Base-by-base conservation (phyloP, 2,888 invertebrate species). In the Chrysotoxum bicinctum region DNA sequence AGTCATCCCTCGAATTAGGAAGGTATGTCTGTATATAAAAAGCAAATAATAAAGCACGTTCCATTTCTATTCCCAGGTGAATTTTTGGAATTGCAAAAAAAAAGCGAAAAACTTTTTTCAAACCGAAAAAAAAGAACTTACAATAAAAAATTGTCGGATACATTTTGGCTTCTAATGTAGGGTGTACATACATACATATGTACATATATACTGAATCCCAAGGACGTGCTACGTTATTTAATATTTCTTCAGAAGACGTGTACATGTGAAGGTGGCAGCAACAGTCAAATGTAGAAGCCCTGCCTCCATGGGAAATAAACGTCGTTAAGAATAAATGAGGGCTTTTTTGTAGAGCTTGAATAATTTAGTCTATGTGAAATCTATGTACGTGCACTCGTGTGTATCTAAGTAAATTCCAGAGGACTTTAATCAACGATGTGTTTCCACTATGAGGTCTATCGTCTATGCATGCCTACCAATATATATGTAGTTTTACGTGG, bases 31-130 rank as follows among this genome's bases (percentile, higher is more conserved):
- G 6, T 19, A 1, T 43, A 64, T 19, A 16, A 30, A 43, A 6
- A 21, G 40, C 54, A 77, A 77, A 73, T 77, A 82, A 64, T 73
- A 43, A 73, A 73, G 82, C 82, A 82, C 82, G 82, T 82, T 72
- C 48, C 60, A 60, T 66, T 70, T 77, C n/a, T n/a, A 23, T 19
- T 77, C 72, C 72, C n/a, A 50, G 64, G 37, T 66, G 72, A 45
- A 40, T 35, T 56, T 56, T 72, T 23, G 35, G 14, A 21, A 64
- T 58, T 21, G 14, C 30, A 35, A 35, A 19, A 52, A 30, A 35
- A 9, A n/a, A 12, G 8, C 0, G 19, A 10, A 75, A 45, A 75
- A 32, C 19, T 14, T 45, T n/a, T n/a, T 30, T 3, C 4, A 6
- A 62, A 43, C 37, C 23, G 23, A 45, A 45, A 62, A 43, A 2